phyloP scores from a whole-genome alignment of 2,113 vertebrate species.

The Phalacrocorax brasilianus region DNA sequence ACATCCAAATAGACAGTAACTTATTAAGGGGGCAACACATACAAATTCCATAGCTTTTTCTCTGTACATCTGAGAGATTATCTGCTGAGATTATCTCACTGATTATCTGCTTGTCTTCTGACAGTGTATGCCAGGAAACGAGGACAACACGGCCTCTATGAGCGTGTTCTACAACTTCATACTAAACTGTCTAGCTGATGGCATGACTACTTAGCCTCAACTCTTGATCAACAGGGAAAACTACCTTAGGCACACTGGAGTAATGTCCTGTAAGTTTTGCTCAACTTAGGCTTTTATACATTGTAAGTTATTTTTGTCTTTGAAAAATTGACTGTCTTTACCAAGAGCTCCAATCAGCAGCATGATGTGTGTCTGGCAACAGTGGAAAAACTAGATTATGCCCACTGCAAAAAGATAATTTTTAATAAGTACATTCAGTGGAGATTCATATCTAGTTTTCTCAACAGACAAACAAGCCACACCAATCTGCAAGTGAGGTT shows the following conservation, averaged over 20 bases:
- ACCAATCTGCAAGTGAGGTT: background rate
- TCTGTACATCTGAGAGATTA: background rate
- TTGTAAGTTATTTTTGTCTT: background rate
- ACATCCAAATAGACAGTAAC: background rate
- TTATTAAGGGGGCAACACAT: background rate
- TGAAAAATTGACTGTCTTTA: background rate
- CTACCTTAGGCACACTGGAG: background rate
- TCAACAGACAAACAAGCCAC: background rate
- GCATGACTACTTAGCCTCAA: background rate
- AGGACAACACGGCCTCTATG: background rate
- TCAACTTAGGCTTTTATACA: background rate
- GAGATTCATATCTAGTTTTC: background rate
- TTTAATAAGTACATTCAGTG: background rate
- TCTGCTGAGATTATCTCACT: background rate
- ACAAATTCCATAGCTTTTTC: background rate
- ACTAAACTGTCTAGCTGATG: background rate
- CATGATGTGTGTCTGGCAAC: background rate
- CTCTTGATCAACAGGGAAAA: background rate
- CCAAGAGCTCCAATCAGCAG: background rate
- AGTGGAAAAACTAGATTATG: background rate
- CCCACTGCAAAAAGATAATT: background rate
- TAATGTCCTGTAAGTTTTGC: background rate
- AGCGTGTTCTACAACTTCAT: background rate
- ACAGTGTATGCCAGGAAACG: background rate
- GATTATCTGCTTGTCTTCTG: background rate